Percentiles rank a stretch among this genome's conserved stretches.
Evolutionary conservation across 2,797 vertebrate species (phyloP).

Genomic region (Vipera ursinii): DNA sequence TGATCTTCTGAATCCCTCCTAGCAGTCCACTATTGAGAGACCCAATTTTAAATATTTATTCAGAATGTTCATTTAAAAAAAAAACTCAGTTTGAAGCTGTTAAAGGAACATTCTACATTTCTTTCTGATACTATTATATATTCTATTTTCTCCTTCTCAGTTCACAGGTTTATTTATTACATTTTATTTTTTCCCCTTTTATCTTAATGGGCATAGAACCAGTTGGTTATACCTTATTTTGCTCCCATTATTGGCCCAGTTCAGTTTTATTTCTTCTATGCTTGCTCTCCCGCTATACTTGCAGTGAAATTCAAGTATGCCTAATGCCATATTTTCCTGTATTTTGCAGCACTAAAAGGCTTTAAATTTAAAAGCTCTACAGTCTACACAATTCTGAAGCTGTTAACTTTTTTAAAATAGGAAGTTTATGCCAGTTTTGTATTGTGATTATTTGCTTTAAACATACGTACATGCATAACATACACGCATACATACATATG

Average conservation of each 20-base stretch:
- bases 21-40: neutral
- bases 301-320: constrained; percentile 9
- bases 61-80: neutral
- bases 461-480: constrained; percentile 52
- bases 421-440: constrained; percentile 60
- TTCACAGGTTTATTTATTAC: neutral
- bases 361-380: constrained; percentile 19
- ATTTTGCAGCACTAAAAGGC: neutral
- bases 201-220: constrained; percentile 5
- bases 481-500: constrained; percentile 55
- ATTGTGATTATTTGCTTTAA: constrained; percentile 63
- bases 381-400: constrained; percentile 28
- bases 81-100: constrained; percentile 13
- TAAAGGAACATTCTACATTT: neutral
- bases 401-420: constrained; percentile 52
- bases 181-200: neutral
- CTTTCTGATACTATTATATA: neutral
- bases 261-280: constrained; percentile 48
- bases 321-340: neutral
- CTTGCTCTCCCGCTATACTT: constrained; percentile 42
- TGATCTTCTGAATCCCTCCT: neutral
- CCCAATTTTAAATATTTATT: neutral
- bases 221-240: constrained; percentile 35
- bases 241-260: neutral
- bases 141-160: neutral